Evolutionary conservation across 2,888 invertebrate genomes (phyloP), one percentile per base, ranked within the genome.

Genomic region (Lithophane socia): DNA sequence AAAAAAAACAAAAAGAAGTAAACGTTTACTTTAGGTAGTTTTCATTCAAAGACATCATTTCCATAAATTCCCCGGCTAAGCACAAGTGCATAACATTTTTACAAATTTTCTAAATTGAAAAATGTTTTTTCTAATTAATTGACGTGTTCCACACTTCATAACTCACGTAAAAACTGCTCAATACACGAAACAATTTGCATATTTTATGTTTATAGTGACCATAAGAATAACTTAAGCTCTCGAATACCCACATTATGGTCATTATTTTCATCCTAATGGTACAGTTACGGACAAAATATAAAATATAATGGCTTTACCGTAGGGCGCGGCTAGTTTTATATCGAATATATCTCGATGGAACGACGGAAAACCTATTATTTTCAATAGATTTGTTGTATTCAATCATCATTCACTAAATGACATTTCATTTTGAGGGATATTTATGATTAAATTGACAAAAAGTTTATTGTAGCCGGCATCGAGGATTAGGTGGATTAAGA

Each of bases 181-280:
- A 85, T 79, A 83, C 74, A 87, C 77, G 64, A 80, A 75, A 77
- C 18, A 69, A 91, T 92, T 92, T 86, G 82, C 91, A 90, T 92
- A 91, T 75, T 88, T 88, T 82, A 88, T 79, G 76, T 89, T 90
- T 81, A 86, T 83, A 82, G 82, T 80, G 74, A 83, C 84, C 84
- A 88, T 89, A 87, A 77, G 75, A 87, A 91, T 91, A 90, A 85
- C 87, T 89, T 85, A 79, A 78, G 77, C 75, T 80, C 74, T 81
- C 68, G 79, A 88, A 87, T 85, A 85, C 83, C 86, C 85, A 90
- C 86, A 87, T 84, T 84, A 87, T 77, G 74, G 78, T 79, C 75
- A 77, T 84, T 88, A 85, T 84, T 84, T 79, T 85, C 74, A 72
- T 85, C 77, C 83, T 86, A 88, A 89, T 88, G 86, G 80, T 73